phyloP scores from a whole-genome alignment of 2,113 vertebrate species.

The Brienomyrus longianalis region DNA sequence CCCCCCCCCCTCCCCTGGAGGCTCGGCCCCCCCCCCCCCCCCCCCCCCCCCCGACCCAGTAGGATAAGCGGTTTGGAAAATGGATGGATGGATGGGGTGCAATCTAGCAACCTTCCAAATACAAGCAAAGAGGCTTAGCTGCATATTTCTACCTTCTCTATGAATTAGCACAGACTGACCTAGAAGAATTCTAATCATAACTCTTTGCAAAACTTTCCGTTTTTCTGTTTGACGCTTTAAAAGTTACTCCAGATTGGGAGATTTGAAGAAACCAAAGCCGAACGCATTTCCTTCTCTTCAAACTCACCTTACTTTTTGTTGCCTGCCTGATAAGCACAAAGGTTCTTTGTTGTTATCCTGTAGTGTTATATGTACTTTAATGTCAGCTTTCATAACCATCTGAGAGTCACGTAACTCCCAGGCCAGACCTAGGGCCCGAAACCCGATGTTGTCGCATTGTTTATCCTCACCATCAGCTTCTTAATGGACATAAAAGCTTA shows the following conservation, averaged over 20 bases:
- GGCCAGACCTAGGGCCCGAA: neutral
- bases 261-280: neutral
- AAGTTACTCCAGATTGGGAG: neutral
- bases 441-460: neutral
- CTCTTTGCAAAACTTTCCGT: neutral
- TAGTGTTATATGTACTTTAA: neutral
- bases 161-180: neutral
- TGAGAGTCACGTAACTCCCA: neutral
- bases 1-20: no score
- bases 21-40: no score
- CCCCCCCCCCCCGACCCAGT: no score
- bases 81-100: neutral
- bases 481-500: constrained; percentile 35
- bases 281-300: neutral
- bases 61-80: no score
- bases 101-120: neutral
- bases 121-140: neutral
- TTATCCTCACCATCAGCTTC: constrained; percentile 14
- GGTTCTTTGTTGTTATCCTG: neutral
- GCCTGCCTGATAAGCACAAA: neutral
- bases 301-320: neutral
- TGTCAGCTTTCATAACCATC: neutral
- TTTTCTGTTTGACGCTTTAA: neutral
- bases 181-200: neutral
- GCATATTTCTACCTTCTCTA: neutral